phyloP scores from a whole-genome alignment of 1,140 invertebrate genomes.

The Drosophila tani region DNA sequence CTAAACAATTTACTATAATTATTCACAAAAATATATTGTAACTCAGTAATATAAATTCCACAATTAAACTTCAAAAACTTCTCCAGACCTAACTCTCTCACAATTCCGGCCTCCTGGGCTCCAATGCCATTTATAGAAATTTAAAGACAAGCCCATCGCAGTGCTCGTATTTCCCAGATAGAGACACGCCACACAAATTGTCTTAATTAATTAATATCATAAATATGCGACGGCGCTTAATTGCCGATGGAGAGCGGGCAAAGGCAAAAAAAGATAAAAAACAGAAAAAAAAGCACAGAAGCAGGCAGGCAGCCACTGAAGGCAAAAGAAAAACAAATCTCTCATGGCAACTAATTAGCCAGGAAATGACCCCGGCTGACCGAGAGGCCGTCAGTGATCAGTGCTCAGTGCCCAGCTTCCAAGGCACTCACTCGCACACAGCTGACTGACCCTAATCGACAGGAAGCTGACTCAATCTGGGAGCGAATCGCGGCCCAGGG shows the following conservation, averaged over 20 bases:
- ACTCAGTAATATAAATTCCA: background rate
- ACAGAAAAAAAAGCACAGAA: conserved; percentile 7
- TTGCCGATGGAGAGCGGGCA: conserved; percentile 52
- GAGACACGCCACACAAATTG: conserved; percentile 64
- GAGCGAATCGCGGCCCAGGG: conserved; percentile 37
- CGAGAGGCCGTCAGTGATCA: conserved; percentile 53
- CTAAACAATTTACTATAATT: background rate
- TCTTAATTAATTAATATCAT: conserved; percentile 82
- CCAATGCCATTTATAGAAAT: conserved; percentile 39
- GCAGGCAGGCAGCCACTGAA: conserved; percentile 10
- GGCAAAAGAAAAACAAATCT: conserved; percentile 54
- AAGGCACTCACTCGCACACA: conserved; percentile 39
- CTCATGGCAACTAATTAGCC: conserved; percentile 80
- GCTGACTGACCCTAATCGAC: conserved; percentile 80
- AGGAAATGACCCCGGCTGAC: conserved; percentile 81
- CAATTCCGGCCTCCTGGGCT: conserved; percentile 19
- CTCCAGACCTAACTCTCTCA: background rate
- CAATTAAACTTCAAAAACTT: background rate
- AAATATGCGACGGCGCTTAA: conserved; percentile 78
- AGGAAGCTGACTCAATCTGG: conserved; percentile 81
- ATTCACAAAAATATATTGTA: background rate
- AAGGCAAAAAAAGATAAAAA: conserved; percentile 1
- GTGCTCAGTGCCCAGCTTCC: conserved; percentile 12
- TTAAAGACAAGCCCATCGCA: conserved; percentile 41
- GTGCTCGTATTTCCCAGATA: conserved; percentile 58